These are phyloP conservation scores for Mesoclemmys tuberculata DNA, from an alignment of 2,113 vertebrate genomes.

Conservation along the genomic window DNA sequence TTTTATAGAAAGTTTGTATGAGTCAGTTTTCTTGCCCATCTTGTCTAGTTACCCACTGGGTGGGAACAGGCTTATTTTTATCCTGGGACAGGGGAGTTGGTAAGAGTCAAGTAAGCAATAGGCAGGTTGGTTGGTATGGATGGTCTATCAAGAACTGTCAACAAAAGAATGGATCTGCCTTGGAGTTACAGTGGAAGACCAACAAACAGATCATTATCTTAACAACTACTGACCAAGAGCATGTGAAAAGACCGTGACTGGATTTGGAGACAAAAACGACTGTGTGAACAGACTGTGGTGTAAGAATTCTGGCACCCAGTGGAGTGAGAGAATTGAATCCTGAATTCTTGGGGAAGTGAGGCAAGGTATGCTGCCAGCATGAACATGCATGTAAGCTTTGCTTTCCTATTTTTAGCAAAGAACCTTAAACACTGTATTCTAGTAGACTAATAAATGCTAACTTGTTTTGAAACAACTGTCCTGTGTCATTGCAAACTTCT, in stretches of 20 bases:
- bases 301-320: too few relatives aligned
- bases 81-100: too few relatives aligned
- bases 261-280: background rate
- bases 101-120: too few relatives aligned
- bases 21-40: too few relatives aligned
- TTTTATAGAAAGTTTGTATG: too few relatives aligned
- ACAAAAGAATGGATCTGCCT: background rate
- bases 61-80: too few relatives aligned
- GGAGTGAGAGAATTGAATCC: background rate
- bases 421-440: background rate
- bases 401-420: background rate
- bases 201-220: background rate
- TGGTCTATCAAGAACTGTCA: background rate
- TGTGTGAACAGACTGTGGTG: background rate
- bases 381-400: background rate
- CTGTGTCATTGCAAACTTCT: background rate
- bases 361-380: background rate
- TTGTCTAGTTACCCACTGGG: too few relatives aligned
- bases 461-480: background rate
- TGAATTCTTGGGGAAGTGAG: background rate
- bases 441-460: background rate
- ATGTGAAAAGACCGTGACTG: background rate
- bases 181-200: background rate
- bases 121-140: too few relatives aligned
- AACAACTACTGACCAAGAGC: background rate